Base-by-base conservation (phyloP, 2,888 invertebrate species). In the Parascotia fuliginaria region DNA sequence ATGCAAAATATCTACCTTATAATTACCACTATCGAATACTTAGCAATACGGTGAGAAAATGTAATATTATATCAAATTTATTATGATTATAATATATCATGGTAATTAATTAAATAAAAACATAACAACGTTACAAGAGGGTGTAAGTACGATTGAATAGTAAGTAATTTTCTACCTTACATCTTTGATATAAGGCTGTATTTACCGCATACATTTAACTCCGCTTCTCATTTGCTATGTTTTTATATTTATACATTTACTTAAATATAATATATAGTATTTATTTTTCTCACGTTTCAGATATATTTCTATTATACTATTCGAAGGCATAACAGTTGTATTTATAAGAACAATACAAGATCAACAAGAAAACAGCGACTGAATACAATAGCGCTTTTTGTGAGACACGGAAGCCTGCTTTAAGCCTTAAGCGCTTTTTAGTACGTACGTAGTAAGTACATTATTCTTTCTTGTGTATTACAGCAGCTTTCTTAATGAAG, bases 301-400 rank as follows among this genome's bases (percentile, higher is more conserved):
- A 68, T 67, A 70, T 65, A 62, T 58, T 54, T 45, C 40, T 70
- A 60, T 60, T n/a, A 75, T 61, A 65, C 67, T 77, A 77, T 70
- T 38, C 75, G 73, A 86, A 87, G 83, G 81, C 82, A 83, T 81
- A 81, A 87, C 83, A 83, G 71, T 83, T 73, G 66, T 73, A 77
- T 73, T 75, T 7, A 75, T 79, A 60, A 67, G 78, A 85, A 83
- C 77, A 82, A 73, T 81, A 80, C 73, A 80, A 75, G 65, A 77
- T 83, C 80, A 89, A 88, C 87, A 80, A 76, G 79, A 65, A 69
- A 76, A 75, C 76, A 72, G 60, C 55, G 56, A 52, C 57, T 58
- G 65, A 34, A 39, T 28, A 40, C 50, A 67, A 71, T 55, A 55
- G 58, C 65, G 39, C 42, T 43, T 58, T 42, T 32, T 51, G 42